phyloP scores from a whole-genome alignment of 2,113 vertebrate species.

The Sceloporus tristichus region DNA sequence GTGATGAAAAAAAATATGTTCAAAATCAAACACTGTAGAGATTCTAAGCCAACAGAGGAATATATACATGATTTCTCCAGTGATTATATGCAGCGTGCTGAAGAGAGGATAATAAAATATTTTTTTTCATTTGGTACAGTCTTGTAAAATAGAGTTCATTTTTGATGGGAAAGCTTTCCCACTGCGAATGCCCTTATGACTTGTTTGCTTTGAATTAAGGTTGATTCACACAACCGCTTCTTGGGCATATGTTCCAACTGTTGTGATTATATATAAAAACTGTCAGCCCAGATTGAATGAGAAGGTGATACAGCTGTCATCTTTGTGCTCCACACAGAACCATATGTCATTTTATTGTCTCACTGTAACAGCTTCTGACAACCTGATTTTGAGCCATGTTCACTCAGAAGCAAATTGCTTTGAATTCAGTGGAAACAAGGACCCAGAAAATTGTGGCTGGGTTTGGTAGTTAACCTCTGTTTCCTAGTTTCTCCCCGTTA shows the following conservation, averaged over 20 bases:
- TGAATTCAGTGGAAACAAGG: neutral
- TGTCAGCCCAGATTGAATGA: slow-evolving; percentile 30
- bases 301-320: slow-evolving; percentile 19
- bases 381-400: neutral
- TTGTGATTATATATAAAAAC: slow-evolving; percentile 13
- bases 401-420: neutral
- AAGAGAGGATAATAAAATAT: neutral
- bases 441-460: neutral
- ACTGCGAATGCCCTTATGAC: neutral
- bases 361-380: neutral
- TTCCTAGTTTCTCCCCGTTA: too few relatives aligned
- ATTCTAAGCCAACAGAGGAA: slow-evolving; percentile 50
- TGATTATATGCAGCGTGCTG: neutral
- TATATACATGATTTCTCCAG: neutral
- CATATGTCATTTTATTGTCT: neutral
- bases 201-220: slow-evolving; percentile 31
- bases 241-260: slow-evolving; percentile 33
- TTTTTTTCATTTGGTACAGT: neutral
- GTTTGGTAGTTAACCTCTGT: neutral
- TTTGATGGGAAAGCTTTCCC: neutral
- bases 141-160: neutral
- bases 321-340: neutral
- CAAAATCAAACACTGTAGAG: slow-evolving; percentile 72
- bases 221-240: slow-evolving; percentile 23
- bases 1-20: slow-evolving; percentile 49